Percentiles rank a stretch among this genome's conserved stretches.
Conservation (phyloP, 2,888 invertebrate genomes). For the Limnephilus lunatus region DNA sequence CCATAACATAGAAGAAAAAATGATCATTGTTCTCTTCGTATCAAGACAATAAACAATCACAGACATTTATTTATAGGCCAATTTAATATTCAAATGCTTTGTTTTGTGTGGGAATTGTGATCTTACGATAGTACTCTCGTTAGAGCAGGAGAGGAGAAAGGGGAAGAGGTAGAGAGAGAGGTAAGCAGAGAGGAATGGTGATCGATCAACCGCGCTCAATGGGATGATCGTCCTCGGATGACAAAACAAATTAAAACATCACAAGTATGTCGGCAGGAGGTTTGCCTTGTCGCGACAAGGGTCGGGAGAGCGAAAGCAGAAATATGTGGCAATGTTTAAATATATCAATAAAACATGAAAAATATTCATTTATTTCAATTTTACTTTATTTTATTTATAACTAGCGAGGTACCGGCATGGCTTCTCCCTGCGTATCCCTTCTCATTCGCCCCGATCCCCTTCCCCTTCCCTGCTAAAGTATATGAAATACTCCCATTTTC, state of each 20-base stretch:
- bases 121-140: background rate
- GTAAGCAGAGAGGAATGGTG: background rate
- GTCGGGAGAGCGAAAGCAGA: background rate
- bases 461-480: too few relatives aligned
- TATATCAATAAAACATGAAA: background rate
- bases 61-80: background rate
- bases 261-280: conserved; percentile 52
- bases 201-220: conserved; percentile 59
- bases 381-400: too few relatives aligned
- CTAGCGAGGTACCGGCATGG: too few relatives aligned
- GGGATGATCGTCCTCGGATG: conserved; percentile 61
- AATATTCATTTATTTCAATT: background rate
- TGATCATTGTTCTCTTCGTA: background rate
- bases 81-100: background rate
- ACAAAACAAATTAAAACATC: conserved; percentile 66
- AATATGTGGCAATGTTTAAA: background rate
- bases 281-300: conserved; percentile 2
- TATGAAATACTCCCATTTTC: too few relatives aligned
- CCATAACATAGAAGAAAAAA: background rate
- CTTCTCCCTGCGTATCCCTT: too few relatives aligned
- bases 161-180: background rate
- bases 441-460: too few relatives aligned
- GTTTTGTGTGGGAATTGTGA: conserved; percentile 28
- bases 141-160: background rate
- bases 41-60: background rate